These are phyloP conservation scores for Yoshiicerus persimilis DNA, from an alignment of 1,140 invertebrate species.

Conservation along the genomic window DNA sequence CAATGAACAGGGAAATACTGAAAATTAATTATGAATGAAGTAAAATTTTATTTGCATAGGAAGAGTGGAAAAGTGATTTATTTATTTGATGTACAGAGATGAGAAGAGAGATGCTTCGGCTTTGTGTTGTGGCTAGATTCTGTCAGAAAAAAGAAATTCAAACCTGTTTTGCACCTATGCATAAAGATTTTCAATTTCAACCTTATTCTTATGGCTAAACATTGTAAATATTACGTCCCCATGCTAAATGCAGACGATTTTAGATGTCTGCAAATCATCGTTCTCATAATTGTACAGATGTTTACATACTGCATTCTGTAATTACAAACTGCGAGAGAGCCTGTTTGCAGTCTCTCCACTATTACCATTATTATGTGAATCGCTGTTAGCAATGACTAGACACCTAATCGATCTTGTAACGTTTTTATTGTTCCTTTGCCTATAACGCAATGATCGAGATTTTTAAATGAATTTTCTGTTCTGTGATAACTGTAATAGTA, in stretches of 20 bases:
- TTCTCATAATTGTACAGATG: neutral
- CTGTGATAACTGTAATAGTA: no score
- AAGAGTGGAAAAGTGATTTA: neutral
- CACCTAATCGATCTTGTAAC: no score
- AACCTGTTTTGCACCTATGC: neutral
- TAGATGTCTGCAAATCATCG: neutral
- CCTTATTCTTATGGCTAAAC: neutral
- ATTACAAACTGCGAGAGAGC: no score
- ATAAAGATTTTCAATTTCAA: neutral
- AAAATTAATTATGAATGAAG: neutral
- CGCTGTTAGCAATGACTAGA: no score
- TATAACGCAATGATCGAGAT: no score
- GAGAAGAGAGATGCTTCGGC: neutral
- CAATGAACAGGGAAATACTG: neutral
- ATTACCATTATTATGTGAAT: no score
- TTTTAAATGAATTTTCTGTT: no score
- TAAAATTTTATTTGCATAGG: neutral
- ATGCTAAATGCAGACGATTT: neutral
- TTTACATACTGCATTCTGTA: no score
- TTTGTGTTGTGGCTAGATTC: neutral
- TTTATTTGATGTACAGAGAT: neutral
- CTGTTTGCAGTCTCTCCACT: no score
- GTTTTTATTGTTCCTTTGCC: no score
- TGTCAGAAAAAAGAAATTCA: slow-evolving; percentile 1
- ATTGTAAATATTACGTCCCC: no score